Percentiles rank a stretch among this genome's conserved stretches.
phyloP scores from a whole-genome alignment of 1,140 invertebrate species.

The Panulirus ornatus region DNA sequence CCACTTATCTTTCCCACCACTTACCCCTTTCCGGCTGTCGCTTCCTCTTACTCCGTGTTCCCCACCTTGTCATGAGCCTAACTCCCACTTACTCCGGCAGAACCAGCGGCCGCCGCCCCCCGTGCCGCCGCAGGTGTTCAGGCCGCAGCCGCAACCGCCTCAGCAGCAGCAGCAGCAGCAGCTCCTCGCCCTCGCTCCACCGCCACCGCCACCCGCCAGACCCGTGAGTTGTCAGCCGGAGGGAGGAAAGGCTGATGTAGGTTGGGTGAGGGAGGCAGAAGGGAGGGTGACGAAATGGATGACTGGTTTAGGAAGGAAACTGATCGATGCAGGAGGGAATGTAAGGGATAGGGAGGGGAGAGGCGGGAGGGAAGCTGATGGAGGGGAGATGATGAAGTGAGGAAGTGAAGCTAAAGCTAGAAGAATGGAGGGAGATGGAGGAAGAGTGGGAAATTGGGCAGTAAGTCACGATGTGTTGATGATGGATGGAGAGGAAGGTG shows the following conservation, averaged over 20 bases:
- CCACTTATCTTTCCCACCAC: background rate
- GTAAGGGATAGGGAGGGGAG: background rate
- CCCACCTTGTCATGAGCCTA: background rate
- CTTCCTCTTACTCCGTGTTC: background rate
- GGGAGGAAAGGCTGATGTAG: background rate
- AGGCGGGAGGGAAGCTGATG: background rate
- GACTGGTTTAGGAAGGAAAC: background rate
- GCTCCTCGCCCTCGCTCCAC: background rate
- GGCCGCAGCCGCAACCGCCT: background rate
- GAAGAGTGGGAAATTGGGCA: background rate
- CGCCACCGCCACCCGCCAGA: background rate
- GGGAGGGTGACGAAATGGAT: background rate
- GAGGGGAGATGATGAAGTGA: too few species aligned
- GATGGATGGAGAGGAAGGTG: background rate
- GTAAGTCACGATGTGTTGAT: background rate
- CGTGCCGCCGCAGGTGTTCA: background rate
- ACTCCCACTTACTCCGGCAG: slow-evolving; percentile 10
- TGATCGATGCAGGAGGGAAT: background rate
- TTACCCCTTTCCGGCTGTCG: background rate
- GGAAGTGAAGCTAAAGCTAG: background rate
- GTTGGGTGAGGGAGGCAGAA: background rate
- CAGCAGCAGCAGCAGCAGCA: background rate
- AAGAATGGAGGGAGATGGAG: background rate
- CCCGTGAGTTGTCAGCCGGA: slow-evolving; percentile 11
- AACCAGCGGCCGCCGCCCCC: slow-evolving; percentile 4